These are phyloP conservation scores for Drosophila yakuba DNA, from an alignment of 1,140 invertebrate species.

Conservation along the genomic window DNA sequence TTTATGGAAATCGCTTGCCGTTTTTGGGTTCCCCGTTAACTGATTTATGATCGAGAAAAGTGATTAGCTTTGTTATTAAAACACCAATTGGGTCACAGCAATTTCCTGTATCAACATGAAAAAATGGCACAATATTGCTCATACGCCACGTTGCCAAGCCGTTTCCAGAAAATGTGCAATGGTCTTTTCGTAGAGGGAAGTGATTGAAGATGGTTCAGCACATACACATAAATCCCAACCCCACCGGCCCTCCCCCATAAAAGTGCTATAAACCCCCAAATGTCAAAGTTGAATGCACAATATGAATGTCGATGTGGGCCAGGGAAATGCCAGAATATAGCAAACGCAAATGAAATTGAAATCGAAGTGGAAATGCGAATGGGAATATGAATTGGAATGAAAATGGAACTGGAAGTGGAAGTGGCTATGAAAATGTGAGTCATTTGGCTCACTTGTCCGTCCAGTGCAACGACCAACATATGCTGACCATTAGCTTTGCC, in stretches of 20 bases:
- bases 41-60: too few relatives aligned
- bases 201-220: conserved; percentile 12
- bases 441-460: conserved; percentile 43
- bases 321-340: conserved; percentile 17
- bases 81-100: background rate
- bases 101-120: background rate
- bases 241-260: background rate
- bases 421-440: conserved; percentile 19
- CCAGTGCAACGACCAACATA: conserved; percentile 38
- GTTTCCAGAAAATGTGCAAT: conserved; percentile 5
- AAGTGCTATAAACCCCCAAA: conserved; percentile 26
- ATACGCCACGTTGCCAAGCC: conserved; percentile 16
- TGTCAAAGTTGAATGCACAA: conserved; percentile 72
- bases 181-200: conserved; percentile 6
- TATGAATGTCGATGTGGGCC: conserved; percentile 5
- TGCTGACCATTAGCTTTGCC: conserved; percentile 25
- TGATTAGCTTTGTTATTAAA: background rate
- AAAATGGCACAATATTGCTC: background rate
- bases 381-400: conserved; percentile 48
- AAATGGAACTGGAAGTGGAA: conserved; percentile 48
- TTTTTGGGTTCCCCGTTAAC: background rate
- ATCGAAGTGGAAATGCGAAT: conserved; percentile 28
- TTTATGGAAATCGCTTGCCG: background rate
- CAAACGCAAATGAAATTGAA: conserved; percentile 68
- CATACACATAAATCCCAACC: conserved; percentile 8